Evolutionary conservation across 2,797 vertebrate genomes (phyloP).

Genomic region (Argentina silus): DNA sequence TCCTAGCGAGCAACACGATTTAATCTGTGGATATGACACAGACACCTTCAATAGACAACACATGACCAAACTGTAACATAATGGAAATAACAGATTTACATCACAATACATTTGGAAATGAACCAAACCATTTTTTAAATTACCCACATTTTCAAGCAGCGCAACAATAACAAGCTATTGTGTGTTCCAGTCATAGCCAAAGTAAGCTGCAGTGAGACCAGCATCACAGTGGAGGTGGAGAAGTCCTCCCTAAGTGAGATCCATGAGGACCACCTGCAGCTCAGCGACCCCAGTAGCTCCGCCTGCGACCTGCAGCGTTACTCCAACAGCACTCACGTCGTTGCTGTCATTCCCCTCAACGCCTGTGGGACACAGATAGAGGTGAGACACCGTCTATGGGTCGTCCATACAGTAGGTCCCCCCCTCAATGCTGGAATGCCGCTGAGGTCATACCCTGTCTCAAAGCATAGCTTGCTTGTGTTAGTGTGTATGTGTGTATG

Average conservation of each 20-base stretch:
- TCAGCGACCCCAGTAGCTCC: constrained; percentile 62
- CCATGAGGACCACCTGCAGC: constrained; percentile 56
- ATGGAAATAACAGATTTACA: too few relatives aligned
- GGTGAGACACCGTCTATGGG: constrained; percentile 41
- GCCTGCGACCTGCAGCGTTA: constrained; percentile 51
- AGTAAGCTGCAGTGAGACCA: constrained; percentile 61
- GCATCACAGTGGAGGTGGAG: constrained; percentile 63
- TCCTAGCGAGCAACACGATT: too few relatives aligned
- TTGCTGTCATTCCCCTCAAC: constrained; percentile 66
- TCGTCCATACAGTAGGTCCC: too few relatives aligned
- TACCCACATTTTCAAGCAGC: background rate
- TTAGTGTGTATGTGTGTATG: background rate
- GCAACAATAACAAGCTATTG: background rate
- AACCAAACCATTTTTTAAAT: too few relatives aligned
- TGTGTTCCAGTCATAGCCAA: constrained; percentile 44
- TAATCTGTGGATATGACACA: too few relatives aligned
- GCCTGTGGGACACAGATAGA: constrained; percentile 72
- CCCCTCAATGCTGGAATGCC: too few relatives aligned
- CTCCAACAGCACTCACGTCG: constrained; percentile 70
- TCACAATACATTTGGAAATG: too few relatives aligned
- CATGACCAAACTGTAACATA: too few relatives aligned
- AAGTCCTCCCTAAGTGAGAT: constrained; percentile 52
- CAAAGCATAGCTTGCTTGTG: background rate
- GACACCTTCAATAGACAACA: too few relatives aligned
- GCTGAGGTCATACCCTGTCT: too few relatives aligned